Base-by-base conservation (phyloP, 2,888 invertebrate genomes). In the Polymixis lichenea region DNA sequence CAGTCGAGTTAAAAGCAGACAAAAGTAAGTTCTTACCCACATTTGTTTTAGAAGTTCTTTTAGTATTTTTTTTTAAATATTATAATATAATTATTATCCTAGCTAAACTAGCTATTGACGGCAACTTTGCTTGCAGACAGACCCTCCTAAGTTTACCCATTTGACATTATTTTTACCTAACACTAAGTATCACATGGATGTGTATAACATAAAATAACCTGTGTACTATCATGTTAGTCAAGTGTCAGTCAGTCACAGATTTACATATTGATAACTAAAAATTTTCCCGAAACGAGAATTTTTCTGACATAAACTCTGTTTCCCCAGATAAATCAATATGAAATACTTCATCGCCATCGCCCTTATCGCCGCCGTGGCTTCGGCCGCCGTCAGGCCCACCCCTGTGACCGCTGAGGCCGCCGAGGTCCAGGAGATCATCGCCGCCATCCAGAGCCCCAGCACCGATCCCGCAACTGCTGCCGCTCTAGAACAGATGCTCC, bases 381-480 rank as follows among this genome's bases (percentile, higher is more conserved):
- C 60, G 49, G 73, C 77, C 76, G 72, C 77, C 43, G 51, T 74
- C 62, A 74, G 53, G 70, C 81, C 77, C 64, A 73, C 66, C 66
- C 72, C 81, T 19, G n/a, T 71, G 11, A 74, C 56, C n/a, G 65
- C 76, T 22, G 89, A 89, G 81, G 7, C 76, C 49, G 83, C 88
- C 28, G 89, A 91, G 87, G 68, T 93, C 81, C 86, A 90, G 83
- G 89, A 90, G 80, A 92, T 94, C 86, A 84, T 94, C 71, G 91
- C 89, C 70, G 93, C 94, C 86, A 94, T 94, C 92, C 80, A 92
- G 73, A 92, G 91, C 91, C 93, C 92, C 83, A 90, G 90, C 92
- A 92, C 93, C 78, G 87, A 93, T 89, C 92, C 92, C 80, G 92
- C 92, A 82, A 93, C 93, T 87, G 93, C 91, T 72, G 90, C 80